Base-by-base conservation (phyloP, 2,888 invertebrate genomes). In the Ochropacha duplaris region DNA sequence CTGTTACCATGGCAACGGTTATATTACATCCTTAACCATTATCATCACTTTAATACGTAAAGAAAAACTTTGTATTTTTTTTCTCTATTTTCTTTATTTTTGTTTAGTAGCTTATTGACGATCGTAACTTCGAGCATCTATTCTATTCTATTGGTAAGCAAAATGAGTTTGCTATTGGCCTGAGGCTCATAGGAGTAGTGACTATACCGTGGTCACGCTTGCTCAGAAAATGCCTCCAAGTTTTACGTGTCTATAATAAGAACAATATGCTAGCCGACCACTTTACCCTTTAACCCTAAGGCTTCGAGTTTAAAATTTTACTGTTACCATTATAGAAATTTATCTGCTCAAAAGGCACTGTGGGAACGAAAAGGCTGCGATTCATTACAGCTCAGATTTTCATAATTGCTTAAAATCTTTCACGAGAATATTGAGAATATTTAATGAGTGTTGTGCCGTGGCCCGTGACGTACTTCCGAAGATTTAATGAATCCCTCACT, bases 401-500 rank as follows among this genome's bases (percentile, higher is more conserved):
- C 67, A 73, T 72, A 71, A 72, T 73, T 71, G 51, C 51, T 26
- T n/a, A 28, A 16, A 51, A 28, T 51, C 28, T 55, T 44, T 55
- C 52, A 50, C 44, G 58, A 66, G 67, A 65, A 64, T 66, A 69
- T 67, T 58, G 60, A 57, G 60, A 60, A 60, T 64, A 61, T 62
- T 69, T 71, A 73, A 73, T 71, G 81, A 77, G 63, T 65, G 65
- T 62, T 64, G 69, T 67, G 73, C 72, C 71, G 60, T 65, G 69
- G 68, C 62, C 69, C 71, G 69, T 75, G 68, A 70, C 66, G 68
- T 71, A 66, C 77, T 84, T 78, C 79, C 79, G 76, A 79, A 82
- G 83, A 82, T 81, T 86, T 84, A 86, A 86, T 86, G 83, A 86
- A 79, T 80, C 76, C 74, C 70, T 71, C 75, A 69, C 66, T 64